Base-by-base conservation (phyloP, 2,113 vertebrate genomes). In the Merops nubicus region DNA sequence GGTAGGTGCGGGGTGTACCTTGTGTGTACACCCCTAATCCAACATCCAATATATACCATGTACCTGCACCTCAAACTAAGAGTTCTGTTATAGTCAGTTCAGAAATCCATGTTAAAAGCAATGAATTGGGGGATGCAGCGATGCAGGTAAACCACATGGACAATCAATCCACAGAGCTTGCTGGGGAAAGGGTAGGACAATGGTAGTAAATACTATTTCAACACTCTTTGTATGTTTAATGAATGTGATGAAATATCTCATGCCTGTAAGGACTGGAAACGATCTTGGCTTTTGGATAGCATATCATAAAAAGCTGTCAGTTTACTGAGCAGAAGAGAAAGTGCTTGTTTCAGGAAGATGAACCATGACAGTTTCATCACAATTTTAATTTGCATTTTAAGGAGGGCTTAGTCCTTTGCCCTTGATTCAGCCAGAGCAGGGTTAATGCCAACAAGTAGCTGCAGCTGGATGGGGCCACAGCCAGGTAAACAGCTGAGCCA, bases 341-440 rank as follows among this genome's bases (percentile, higher is more conserved):
- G 36, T 47, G 5, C 9, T 67, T 79, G 34, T 59, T 89, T 89
- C 36, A 38, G 40, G 45, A 89, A 90, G 29, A 87, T 64, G 51
- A 85, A 68, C 40, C 73, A 36, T 92, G 89, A 64, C 25, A 91
- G 36, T 91, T 87, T 79, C 78, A 68, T 59, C 18, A 75, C 59
- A 43, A 25, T 91, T 75, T 94, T 11, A 78, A 64, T 81, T 89
- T 92, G 2, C 85, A 5, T 72, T 75, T 94, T 92, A 68, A 74
- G 56, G 40, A 87, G 12, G 9, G 78, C 29, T 81, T 76, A 43
- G 21, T 51, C 43, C 12, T n/a, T n/a, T n/a, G n/a, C n/a, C n/a
- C n/a, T n/a, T n/a, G n/a, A n/a, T n/a, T n/a, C n/a, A n/a, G n/a
- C n/a, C n/a, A n/a, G n/a, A n/a, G n/a, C n/a, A n/a, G n/a, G n/a